Evolutionary conservation across 1,140 invertebrate species (phyloP).

Genomic region (Cotesia glomerata): DNA sequence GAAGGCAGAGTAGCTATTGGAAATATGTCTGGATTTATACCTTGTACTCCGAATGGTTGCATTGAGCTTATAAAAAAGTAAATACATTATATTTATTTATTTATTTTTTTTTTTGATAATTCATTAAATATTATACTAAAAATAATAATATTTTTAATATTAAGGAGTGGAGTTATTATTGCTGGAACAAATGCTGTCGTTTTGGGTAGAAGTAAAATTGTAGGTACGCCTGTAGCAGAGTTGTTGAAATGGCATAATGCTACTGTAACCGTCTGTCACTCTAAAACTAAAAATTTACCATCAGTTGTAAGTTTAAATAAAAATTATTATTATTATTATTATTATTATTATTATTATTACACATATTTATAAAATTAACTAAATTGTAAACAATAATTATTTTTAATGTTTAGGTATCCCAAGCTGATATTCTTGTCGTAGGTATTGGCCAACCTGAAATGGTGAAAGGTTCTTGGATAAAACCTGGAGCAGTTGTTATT

Average conservation of each 20-base stretch:
- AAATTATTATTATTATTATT: background rate
- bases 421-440: constrained; percentile 96
- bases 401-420: constrained; percentile 45
- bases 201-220: constrained; percentile 95
- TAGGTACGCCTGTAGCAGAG: constrained; percentile 93
- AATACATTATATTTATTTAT: background rate
- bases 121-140: background rate
- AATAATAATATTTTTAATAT: constrained; percentile 19
- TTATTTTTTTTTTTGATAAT: constrained; percentile 4
- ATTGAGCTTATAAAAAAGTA: constrained; percentile 87
- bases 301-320: constrained; percentile 68
- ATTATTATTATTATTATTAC: too few species aligned
- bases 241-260: constrained; percentile 96
- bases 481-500: constrained; percentile 98
- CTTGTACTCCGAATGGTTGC: constrained; percentile 93
- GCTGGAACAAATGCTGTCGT: constrained; percentile 90
- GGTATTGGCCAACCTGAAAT: constrained; percentile 91
- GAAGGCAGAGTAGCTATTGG: constrained; percentile 88
- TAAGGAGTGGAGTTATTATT: constrained; percentile 76
- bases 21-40: constrained; percentile 85
- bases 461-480: constrained; percentile 96
- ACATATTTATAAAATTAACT: background rate
- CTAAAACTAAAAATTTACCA: constrained; percentile 85
- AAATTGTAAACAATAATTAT: constrained; percentile 22
- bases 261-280: constrained; percentile 96